Percentiles rank a stretch among this genome's conserved stretches.
These are phyloP conservation scores for Thinocorus orbignyianus DNA, from an alignment of 2,113 vertebrate genomes.

Conservation along the genomic window DNA sequence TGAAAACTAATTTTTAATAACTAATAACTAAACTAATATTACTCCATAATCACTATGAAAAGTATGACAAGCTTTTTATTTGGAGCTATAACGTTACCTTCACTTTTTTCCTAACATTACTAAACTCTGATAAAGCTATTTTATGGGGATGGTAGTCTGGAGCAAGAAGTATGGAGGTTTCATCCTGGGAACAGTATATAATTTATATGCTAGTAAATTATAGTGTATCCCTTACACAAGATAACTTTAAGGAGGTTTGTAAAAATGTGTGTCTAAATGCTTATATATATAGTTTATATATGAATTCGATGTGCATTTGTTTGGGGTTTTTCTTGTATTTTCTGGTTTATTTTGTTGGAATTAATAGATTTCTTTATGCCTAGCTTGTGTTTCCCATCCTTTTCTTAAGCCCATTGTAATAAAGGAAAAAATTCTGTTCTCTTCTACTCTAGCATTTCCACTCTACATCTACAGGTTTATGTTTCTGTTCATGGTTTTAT, in stretches of 20 bases:
- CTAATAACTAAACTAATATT: not conserved
- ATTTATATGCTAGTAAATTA: slow-evolving; percentile 64
- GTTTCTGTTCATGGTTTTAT: slow-evolving; percentile 24
- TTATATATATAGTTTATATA: not conserved
- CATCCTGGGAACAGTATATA: slow-evolving; percentile 56
- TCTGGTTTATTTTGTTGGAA: slow-evolving; percentile 59
- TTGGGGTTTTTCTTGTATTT: slow-evolving; percentile 37
- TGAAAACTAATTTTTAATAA: slow-evolving; percentile 65
- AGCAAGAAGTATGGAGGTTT: slow-evolving; percentile 63
- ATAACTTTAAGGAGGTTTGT: slow-evolving; percentile 35
- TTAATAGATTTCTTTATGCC: slow-evolving; percentile 57
- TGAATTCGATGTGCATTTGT: not conserved
- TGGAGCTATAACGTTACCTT: slow-evolving; percentile 9
- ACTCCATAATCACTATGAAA: slow-evolving; percentile 47
- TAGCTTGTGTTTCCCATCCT: slow-evolving; percentile 15
- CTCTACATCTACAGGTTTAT: not conserved
- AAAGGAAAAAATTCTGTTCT: slow-evolving; percentile 48
- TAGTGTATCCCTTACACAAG: slow-evolving; percentile 46
- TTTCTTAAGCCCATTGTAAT: slow-evolving; percentile 1
- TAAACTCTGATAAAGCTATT: slow-evolving; percentile 65
- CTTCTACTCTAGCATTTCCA: slow-evolving; percentile 34
- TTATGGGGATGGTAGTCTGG: slow-evolving; percentile 41
- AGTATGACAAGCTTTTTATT: slow-evolving; percentile 50
- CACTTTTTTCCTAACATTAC: slow-evolving; percentile 15
- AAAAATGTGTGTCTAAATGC: not conserved